Percentiles rank a stretch among this genome's conserved stretches.
phyloP scores from a whole-genome alignment of 1,140 invertebrate species.

The Mizuhopecten yessoensis region DNA sequence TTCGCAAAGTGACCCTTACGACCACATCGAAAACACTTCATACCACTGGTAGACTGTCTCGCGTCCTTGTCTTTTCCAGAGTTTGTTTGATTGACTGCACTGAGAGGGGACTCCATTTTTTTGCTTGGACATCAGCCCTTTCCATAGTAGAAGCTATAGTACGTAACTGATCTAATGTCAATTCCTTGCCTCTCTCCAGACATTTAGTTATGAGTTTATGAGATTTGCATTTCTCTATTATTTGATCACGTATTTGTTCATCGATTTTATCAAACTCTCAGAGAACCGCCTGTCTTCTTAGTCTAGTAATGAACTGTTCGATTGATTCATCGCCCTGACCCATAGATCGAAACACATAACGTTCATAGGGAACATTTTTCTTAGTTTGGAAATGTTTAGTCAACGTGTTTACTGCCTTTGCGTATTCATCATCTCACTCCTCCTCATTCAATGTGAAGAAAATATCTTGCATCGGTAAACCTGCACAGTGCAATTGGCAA shows the following conservation, averaged over 20 bases:
- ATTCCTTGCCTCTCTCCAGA: slow-evolving; percentile 44
- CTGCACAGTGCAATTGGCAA: slow-evolving; percentile 65
- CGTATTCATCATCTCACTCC: slow-evolving; percentile 48
- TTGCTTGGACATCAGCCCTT: slow-evolving; percentile 36
- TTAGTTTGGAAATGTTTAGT: slow-evolving; percentile 53
- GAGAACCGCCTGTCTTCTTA: slow-evolving; percentile 51
- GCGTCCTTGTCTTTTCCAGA: neutral
- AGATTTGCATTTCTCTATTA: slow-evolving; percentile 58
- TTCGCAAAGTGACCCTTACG: neutral
- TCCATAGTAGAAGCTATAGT: slow-evolving; percentile 44
- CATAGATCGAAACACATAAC: slow-evolving; percentile 50
- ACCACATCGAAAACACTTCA: neutral
- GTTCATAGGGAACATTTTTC: slow-evolving; percentile 54
- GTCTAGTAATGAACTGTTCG: slow-evolving; percentile 57
- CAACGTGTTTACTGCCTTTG: neutral
- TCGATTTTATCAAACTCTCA: slow-evolving; percentile 56
- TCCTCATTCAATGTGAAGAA: slow-evolving; percentile 50
- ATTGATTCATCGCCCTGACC: slow-evolving; percentile 54
- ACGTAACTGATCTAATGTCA: slow-evolving; percentile 54
- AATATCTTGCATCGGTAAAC: slow-evolving; percentile 65
- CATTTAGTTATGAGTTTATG: slow-evolving; percentile 46
- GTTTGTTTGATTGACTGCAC: neutral
- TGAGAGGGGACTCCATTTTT: neutral
- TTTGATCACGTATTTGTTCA: slow-evolving; percentile 59
- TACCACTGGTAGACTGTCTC: no score